Base-by-base conservation (phyloP, 2,113 vertebrate species). In the Alectura lathami region DNA sequence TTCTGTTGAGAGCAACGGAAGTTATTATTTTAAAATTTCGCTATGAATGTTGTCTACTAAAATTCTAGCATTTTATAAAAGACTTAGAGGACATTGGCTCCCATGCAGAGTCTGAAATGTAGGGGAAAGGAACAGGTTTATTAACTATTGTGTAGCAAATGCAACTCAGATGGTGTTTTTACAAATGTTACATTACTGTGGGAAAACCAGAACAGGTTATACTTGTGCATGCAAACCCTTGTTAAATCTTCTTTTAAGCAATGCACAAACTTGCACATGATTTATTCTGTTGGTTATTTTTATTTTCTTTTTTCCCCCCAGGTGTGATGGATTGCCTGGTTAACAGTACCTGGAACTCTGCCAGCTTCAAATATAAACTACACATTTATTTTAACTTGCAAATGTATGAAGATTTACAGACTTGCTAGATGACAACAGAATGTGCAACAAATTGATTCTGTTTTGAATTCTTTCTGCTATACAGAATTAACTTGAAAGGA, bases 351-450 rank as follows among this genome's bases (percentile, higher is more conserved):
- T 94, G 95, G 53, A 84, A 48, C 62, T 73, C 62, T 54, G 77
- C 86, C 86, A 82, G 24, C 0, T 1, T 69, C 36, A 89, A 82
- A 60, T 66, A 79, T 66, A 83, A 93, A 73, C 64, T 34, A 34
- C 20, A 4, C 27, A 5, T 84, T 80, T 42, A 27, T 96, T 95
- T 88, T 76, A 91, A 79, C 36, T 79, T 63, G 66, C 5, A 64
- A 78, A 92, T 76, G 68, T 86, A 23, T 81, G n/a, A 89, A 89
- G 72, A 79, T 92, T 91, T 91, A 40, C 43, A 78, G 74, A 86
- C 56, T 64, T 53, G 5, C 53, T 79, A 83, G 57, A 56, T 84
- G 62, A 68, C 66, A 88, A 26, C 59, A 86, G 77, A 89, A 60
- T 79, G 76, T 93, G 94, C n/a, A 75, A 67, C 83, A 93, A 82